Evolutionary conservation across 2,797 vertebrate species (phyloP), one percentile per base, ranked within the genome.

Genomic region (Sciurus vulgaris): DNA sequence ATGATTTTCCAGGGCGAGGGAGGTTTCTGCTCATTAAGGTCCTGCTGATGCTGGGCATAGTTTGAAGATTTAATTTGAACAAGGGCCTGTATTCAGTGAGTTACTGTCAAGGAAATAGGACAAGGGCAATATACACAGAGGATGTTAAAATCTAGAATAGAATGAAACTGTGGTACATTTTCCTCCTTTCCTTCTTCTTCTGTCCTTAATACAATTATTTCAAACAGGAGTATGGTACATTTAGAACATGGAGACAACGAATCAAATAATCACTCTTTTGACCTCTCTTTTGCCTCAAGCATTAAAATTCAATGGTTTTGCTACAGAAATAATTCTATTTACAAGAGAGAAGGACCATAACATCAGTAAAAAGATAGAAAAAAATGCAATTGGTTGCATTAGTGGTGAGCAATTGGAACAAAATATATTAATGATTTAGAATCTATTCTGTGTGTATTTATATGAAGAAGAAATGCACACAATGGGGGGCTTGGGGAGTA

Each of bases 281-380:
- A 87, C 83, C 67, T 97, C 76, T 90, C 91, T 84, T 97, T 90
- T 97, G 86, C 89, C 69, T 97, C 95, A 96, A 98, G 67, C 63
- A 73, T 88, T 97, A 82, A 96, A 96, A 85, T 96, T 84, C 72
- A 81, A 14, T 96, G 77, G 41, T 97, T 97, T 96, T 97, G 51
- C 73, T 86, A 20, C 92, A 86, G 59, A 74, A 92, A 76, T 91
- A 85, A 94, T 76, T 93, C 15, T 3, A 1, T 91, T 97, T 83
- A 70, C 24, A 13, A 86, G 35, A 96, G 96, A 91, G 65, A 95
- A 86, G 89, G 98, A 74, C 20, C 86, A 41, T 86, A 97, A 70
- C 85, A 97, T 81, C 33, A 96, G 8, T 92, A 85, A 97, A 81
- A 96, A 59, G 94, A 88, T 8, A 97, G 94, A 94, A 96, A 87